phyloP scores from a whole-genome alignment of 2,113 vertebrate species.

The Azemiops feae region DNA sequence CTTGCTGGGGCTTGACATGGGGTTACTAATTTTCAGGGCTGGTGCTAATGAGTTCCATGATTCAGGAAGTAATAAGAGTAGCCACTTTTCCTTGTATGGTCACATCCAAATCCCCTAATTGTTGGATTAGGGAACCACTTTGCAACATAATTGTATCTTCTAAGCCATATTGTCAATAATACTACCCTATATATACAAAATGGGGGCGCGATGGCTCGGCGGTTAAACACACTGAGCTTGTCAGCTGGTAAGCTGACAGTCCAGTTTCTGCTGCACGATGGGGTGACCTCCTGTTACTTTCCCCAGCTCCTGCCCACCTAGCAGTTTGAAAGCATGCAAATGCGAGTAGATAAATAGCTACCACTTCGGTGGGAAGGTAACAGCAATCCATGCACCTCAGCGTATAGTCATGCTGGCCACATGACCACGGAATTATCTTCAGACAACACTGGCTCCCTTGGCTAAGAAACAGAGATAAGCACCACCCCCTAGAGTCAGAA shows the following conservation, averaged over 20 bases:
- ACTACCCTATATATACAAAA: not conserved
- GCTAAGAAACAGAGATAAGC: too few relatives aligned
- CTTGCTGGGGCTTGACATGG: not conserved
- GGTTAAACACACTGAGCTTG: not conserved
- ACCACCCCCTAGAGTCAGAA: too few relatives aligned
- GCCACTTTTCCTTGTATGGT: not conserved
- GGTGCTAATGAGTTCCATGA: not conserved
- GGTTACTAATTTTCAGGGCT: not conserved
- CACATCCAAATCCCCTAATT: not conserved
- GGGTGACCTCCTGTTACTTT: not conserved
- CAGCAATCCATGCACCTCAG: too few relatives aligned
- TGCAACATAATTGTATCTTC: not conserved
- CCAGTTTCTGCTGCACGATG: not conserved
- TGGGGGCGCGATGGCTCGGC: too few relatives aligned
- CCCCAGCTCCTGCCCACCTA: too few relatives aligned
- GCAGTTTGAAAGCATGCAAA: too few relatives aligned
- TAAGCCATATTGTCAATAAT: not conserved
- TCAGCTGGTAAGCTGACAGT: not conserved
- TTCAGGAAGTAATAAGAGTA: not conserved
- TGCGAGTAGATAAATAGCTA: too few relatives aligned
- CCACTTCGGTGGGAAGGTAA: too few relatives aligned
- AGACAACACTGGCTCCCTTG: too few relatives aligned
- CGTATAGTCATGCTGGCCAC: too few relatives aligned
- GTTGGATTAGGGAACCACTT: not conserved
- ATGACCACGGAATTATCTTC: too few relatives aligned